These are phyloP conservation scores for Odobenus rosmarus DNA, from an alignment of 2,113 vertebrate genomes.

Conservation along the genomic window DNA sequence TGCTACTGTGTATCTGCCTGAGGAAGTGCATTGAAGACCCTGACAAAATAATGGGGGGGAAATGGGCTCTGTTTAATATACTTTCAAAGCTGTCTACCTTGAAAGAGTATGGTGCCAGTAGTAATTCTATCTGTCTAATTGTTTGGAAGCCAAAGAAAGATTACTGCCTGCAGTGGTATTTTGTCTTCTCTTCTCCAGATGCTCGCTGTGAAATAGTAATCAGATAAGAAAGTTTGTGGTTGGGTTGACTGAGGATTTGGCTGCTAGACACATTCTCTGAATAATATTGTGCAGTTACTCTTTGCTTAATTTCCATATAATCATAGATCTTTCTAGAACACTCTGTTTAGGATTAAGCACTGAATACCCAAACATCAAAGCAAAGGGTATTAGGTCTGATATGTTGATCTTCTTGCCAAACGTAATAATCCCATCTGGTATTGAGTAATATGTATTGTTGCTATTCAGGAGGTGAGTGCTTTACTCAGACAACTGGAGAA, in stretches of 20 bases:
- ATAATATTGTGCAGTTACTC: not conserved
- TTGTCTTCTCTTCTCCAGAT: not conserved
- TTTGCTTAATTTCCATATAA: conserved; percentile 36
- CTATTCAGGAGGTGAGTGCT: not conserved
- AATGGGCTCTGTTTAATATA: conserved; percentile 39
- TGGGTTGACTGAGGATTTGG: not conserved
- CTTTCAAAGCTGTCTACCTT: conserved; percentile 12
- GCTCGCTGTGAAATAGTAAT: conserved; percentile 38
- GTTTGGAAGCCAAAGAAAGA: conserved; percentile 19
- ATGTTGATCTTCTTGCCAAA: conserved; percentile 41
- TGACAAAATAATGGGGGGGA: conserved; percentile 42
- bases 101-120: not conserved
- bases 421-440: not conserved
- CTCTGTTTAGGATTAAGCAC: not conserved
- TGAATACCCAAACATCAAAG: conserved; percentile 51
- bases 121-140: conserved; percentile 29
- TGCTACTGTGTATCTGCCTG: not conserved
- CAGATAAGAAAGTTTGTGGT: not conserved
- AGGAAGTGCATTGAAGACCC: not conserved
- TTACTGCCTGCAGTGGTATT: not conserved
- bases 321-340: not conserved
- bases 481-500: conserved; percentile 37
- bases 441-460: conserved; percentile 5
- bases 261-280: not conserved
- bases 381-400: conserved; percentile 36